Evolutionary conservation across 2,797 vertebrate species (phyloP).

Genomic region (Buphagus erythrorhynchus): DNA sequence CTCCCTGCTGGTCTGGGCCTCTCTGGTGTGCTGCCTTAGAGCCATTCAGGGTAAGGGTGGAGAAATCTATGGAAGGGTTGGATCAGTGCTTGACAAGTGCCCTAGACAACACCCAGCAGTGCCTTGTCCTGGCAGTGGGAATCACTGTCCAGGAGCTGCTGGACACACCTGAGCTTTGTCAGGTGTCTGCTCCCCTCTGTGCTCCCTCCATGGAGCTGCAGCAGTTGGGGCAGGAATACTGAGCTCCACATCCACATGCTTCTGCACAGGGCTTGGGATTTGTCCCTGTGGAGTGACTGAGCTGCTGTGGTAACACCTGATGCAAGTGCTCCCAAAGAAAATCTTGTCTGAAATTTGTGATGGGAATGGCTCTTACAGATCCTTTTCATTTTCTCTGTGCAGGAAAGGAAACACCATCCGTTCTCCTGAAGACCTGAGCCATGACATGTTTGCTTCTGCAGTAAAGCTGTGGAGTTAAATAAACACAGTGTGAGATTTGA

Average conservation of each 20-base stretch:
- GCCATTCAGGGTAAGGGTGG: rapidly evolving
- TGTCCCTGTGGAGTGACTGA: background rate
- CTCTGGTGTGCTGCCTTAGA: rapidly evolving
- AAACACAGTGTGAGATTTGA: background rate
- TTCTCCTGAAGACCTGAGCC: background rate
- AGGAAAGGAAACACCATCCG: background rate
- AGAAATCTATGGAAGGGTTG: background rate
- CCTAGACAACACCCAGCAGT: rapidly evolving
- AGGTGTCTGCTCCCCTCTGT: background rate
- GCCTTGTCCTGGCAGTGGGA: background rate
- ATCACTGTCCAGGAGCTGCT: background rate
- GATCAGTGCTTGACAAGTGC: background rate
- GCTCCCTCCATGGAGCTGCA: rapidly evolving
- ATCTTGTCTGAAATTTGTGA: background rate
- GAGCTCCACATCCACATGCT: background rate
- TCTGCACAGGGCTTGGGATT: background rate
- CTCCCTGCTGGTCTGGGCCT: background rate
- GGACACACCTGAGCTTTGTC: background rate
- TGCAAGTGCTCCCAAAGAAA: background rate
- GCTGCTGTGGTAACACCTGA: background rate
- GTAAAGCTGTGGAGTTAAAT: background rate
- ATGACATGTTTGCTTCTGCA: background rate
- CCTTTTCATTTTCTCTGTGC: background rate
- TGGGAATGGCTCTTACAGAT: background rate
- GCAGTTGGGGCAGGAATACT: background rate